Percentiles rank a stretch among this genome's conserved stretches.
Evolutionary conservation across 2,113 vertebrate genomes (phyloP).

Genomic region (Hippolais icterina): DNA sequence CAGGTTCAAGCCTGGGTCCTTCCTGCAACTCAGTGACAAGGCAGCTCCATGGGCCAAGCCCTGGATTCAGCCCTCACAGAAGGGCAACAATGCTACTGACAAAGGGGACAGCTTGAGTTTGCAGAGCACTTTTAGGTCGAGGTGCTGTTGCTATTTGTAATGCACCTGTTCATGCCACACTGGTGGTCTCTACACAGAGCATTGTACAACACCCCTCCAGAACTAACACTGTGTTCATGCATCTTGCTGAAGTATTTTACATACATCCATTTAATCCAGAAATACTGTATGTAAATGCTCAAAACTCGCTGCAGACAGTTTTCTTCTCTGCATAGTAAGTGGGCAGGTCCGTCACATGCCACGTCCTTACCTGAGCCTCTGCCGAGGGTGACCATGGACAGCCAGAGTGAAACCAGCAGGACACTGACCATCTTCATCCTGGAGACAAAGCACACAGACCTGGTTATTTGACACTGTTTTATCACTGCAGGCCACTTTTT

Average conservation of each 20-base stretch:
- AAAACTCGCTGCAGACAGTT: background rate
- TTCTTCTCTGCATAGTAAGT: background rate
- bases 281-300: background rate
- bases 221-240: accelerated
- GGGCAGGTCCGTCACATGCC: accelerated
- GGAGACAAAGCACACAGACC: constrained; percentile 17
- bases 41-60: accelerated
- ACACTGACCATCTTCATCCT: constrained; percentile 72
- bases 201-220: background rate
- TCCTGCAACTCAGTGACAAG: background rate
- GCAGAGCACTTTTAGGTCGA: background rate
- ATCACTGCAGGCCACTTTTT: background rate
- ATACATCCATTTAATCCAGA: background rate
- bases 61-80: background rate
- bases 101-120: background rate
- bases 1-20: background rate
- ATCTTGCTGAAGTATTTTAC: background rate
- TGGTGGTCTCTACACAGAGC: accelerated
- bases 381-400: constrained; percentile 30
- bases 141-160: background rate
- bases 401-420: constrained; percentile 46
- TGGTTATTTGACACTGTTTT: background rate
- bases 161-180: accelerated
- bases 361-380: constrained; percentile 68
- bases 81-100: background rate